These are phyloP conservation scores for Pseudobourletiella spinata DNA, from an alignment of 1,140 invertebrate species.

Conservation along the genomic window DNA sequence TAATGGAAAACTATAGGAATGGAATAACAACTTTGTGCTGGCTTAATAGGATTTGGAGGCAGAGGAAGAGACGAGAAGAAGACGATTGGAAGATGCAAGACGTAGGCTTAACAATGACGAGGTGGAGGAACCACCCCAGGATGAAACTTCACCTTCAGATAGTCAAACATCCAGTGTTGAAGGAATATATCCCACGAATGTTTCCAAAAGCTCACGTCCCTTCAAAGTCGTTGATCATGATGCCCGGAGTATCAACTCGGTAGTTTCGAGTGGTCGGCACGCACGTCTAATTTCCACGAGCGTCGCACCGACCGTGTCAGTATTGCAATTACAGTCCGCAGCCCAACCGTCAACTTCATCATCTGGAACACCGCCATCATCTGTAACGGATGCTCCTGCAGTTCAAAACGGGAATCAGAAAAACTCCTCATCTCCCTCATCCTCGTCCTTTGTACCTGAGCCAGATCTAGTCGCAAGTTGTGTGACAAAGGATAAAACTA, in stretches of 20 bases:
- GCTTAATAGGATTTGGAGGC: too few species aligned
- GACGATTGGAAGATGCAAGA: conserved; percentile 34
- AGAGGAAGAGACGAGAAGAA: conserved; percentile 23
- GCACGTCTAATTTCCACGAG: conserved; percentile 14
- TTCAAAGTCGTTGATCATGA: conserved; percentile 77
- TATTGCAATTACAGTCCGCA: neutral
- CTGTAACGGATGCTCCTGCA: neutral
- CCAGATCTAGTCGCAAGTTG: conserved; percentile 83
- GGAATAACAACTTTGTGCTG: too few species aligned
- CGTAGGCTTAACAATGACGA: conserved; percentile 40
- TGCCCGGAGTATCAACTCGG: conserved; percentile 52
- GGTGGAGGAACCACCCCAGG: conserved; percentile 58
- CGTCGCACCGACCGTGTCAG: conserved; percentile 2
- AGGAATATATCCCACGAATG: conserved; percentile 45
- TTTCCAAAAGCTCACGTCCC: conserved; percentile 56
- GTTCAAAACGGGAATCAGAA: neutral
- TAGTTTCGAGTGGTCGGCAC: conserved; percentile 10
- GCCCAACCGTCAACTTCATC: conserved; percentile 2
- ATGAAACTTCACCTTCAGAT: conserved; percentile 61
- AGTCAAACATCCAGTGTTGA: conserved; percentile 63
- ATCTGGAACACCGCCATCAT: neutral
- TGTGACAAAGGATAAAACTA: conserved; percentile 56
- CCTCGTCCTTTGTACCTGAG: conserved; percentile 40
- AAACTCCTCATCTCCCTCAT: neutral
- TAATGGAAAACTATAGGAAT: too few species aligned